Base-by-base conservation (phyloP, 2,113 vertebrate species). In the Hirundichthys speculiger region DNA sequence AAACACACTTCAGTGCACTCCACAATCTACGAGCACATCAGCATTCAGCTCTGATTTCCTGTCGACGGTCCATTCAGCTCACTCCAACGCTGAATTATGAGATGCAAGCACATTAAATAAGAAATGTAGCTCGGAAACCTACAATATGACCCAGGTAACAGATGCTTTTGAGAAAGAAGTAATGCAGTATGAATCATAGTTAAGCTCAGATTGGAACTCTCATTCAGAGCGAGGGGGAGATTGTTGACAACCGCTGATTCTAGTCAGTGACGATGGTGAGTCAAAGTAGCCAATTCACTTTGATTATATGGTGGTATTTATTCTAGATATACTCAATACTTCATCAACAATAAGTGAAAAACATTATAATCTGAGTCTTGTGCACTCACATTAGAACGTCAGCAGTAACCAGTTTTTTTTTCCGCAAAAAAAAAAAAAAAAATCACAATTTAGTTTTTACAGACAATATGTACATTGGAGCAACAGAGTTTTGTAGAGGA, bases 11-110 rank as follows among this genome's bases (percentile, higher is more conserved):
- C 34, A 47, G 20, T 49, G 24, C n/a, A 12, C 25, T 27, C 19
- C 19, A 41, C 21, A 41, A 41, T 22, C 40, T 24, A 22, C 13
- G 46, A 20, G 51, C 13, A 14, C 30, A 69, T 25, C 41, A 41
- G 13, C 20, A 40, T 47, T 46, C 51, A 47, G 64, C 43, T 40
- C n/a, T 25, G 46, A 56, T 65, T 55, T 43, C 45, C 2, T 47
- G 50, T 38, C 27, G 15, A 46, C 12, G 10, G 15, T 14, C 30
- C 27, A 43, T 65, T 27, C 19, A 47, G 43, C 34, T 34, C 30
- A 12, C 15, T 39, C 48, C 5, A 1, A 16, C 42, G 13, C 18
- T 46, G 42, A 46, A 15, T 34, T 34, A 34, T 10, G 6, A 10
- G 7, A 34, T 19, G 49, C 10, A 18, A 30, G 10, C 24, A 27